A percentile compares a stretch with the other conserved stretches of the same genome.
Conservation (phyloP, 1,140 invertebrate genomes). For the Rhizoglyphus robini region DNA sequence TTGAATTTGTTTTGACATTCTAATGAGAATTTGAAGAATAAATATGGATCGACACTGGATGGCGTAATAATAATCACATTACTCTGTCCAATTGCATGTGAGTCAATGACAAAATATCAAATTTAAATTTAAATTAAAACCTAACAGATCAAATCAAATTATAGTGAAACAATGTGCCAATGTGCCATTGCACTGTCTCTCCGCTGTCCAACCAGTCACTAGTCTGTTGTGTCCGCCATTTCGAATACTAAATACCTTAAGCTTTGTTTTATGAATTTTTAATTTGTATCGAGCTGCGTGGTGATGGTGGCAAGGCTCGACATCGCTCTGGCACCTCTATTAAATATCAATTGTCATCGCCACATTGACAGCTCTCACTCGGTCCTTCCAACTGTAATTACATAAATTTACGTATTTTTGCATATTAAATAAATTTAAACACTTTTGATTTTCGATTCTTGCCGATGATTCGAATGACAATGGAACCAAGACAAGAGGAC, state of each 20-base stretch:
- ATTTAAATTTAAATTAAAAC: conserved; percentile 2
- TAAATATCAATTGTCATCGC: conserved; percentile 14
- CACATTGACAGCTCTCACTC: conserved; percentile 10
- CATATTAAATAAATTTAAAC: neutral
- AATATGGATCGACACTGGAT: neutral
- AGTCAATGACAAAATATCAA: conserved; percentile 8
- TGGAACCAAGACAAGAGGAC: neutral
- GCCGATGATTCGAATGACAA: neutral
- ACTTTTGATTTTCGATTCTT: neutral
- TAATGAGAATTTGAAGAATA: conserved; percentile 1
- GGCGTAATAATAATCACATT: conserved; percentile 1
- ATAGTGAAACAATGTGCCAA: neutral
- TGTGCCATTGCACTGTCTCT: neutral
- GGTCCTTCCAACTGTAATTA: neutral
- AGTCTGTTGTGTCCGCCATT: neutral
- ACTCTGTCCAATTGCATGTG: neutral
- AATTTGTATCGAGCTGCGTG: conserved; percentile 6
- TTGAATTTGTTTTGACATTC: neutral
- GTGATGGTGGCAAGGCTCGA: neutral
- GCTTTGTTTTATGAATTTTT: conserved; percentile 15
- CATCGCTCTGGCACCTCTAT: neutral
- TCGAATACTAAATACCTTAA: conserved; percentile 14
- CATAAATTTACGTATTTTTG: conserved; percentile 15
- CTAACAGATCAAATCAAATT: neutral
- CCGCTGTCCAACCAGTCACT: too few species aligned